Evolutionary conservation across 2,888 invertebrate genomes (phyloP), one percentile per base, ranked within the genome.

Genomic region (Alloplasta piceator): DNA sequence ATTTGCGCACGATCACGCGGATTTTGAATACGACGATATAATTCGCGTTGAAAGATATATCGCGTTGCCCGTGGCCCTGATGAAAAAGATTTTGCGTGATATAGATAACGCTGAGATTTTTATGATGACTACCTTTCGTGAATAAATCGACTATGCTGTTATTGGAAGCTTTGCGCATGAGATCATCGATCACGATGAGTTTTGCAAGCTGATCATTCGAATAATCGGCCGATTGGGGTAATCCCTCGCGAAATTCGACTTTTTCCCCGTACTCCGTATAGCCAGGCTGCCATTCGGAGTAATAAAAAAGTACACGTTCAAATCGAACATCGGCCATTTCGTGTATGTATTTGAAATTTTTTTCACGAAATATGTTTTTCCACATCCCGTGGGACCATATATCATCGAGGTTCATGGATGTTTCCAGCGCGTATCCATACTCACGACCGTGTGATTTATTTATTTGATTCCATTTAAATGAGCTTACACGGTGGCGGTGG

Each of bases 1-100:
- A 83, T 80, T 16, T 78, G 78, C n/a, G 83, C 64, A 7, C 61
- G 68, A 50, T 84, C 84, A 0, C 80, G 68, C 0, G 78, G 80
- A 16, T 83, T 82, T 83, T 78, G 39, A 83, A 78, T 38, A 83
- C 26, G 3, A 84, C 78, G 14, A 82, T 82, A 38, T 82, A 82
- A 39, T 72, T 64, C 0, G 83, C 63, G 16, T 82, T 78, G 0
- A 80, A 52, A 9, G 77, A 72, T 5, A 83, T 83, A 46, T 84
- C 83, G 1, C 82, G 60, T 41, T 80, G 58, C 0, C 78, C 78
- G 5, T 41, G 58, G 1, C 63, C 72, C 14, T 60, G 63, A 41
- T 80, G 70, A 16, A 79, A 74, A 16, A 79, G 43, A 64, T 61
- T 61, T 58, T 58, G 72, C 1, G 66, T 48, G n/a, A 66, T 46